Evolutionary conservation across 2,888 invertebrate species (phyloP).

Genomic region (Netelia melanura): DNA sequence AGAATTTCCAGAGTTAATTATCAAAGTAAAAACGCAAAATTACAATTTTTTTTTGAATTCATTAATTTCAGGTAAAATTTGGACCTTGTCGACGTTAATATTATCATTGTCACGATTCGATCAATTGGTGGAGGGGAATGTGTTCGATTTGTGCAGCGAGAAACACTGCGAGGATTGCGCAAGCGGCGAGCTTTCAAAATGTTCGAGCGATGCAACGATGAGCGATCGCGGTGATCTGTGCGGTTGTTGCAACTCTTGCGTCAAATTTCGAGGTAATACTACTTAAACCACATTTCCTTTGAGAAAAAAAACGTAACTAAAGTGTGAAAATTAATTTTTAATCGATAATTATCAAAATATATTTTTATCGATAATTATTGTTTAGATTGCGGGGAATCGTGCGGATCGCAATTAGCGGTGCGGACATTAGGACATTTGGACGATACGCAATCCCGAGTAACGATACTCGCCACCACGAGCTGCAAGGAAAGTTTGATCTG

Average conservation of each 20-base stretch:
- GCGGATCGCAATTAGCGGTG: slow-evolving; percentile 62
- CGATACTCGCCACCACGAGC: slow-evolving; percentile 44
- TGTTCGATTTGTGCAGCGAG: slow-evolving; percentile 46
- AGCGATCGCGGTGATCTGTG: slow-evolving; percentile 59
- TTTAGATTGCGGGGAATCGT: slow-evolving; percentile 56
- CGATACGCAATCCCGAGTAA: slow-evolving; percentile 34
- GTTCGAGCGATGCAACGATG: slow-evolving; percentile 43
- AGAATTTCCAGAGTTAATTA: background rate
- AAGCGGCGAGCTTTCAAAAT: slow-evolving; percentile 28
- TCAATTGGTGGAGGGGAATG: slow-evolving; percentile 1
- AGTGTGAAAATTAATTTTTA: background rate
- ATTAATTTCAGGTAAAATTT: slow-evolving; percentile 30
- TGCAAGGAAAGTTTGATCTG: slow-evolving; percentile 51
- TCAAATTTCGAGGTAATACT: slow-evolving; percentile 52
- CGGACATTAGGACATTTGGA: slow-evolving; percentile 33
- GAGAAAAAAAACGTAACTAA: background rate
- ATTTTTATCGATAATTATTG: background rate
- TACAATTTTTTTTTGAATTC: background rate
- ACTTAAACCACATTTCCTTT: background rate
- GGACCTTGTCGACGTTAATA: background rate
- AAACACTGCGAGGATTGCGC: slow-evolving; percentile 56
- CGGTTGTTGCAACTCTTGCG: slow-evolving; percentile 62
- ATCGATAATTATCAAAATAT: background rate
- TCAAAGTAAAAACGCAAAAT: background rate
- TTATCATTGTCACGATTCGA: slow-evolving; percentile 14